Percentiles rank a stretch among this genome's conserved stretches.
phyloP scores from a whole-genome alignment of 2,888 invertebrate species.

The Drosophila koepferae region DNA sequence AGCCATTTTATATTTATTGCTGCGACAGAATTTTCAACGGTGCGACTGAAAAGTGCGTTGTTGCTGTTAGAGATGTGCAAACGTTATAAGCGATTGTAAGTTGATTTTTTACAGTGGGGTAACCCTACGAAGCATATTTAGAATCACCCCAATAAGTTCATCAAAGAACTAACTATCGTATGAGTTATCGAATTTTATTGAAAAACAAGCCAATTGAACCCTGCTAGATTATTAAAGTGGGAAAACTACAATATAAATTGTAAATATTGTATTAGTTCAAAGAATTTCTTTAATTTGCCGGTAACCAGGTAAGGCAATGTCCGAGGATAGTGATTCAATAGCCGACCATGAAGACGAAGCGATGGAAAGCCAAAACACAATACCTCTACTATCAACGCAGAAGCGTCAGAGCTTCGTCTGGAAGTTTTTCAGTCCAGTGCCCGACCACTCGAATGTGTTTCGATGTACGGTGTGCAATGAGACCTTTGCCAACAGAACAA shows the following conservation, averaged over 20 bases:
- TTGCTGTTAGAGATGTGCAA: slow-evolving; percentile 25
- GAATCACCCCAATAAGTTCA: not conserved
- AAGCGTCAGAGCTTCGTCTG: slow-evolving; percentile 70
- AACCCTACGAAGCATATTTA: not conserved
- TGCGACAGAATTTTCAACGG: slow-evolving; percentile 27
- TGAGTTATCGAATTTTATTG: slow-evolving; percentile 31
- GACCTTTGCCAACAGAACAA: slow-evolving; percentile 66
- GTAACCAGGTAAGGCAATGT: slow-evolving; percentile 18
- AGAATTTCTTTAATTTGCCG: not conserved
- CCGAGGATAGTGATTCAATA: slow-evolving; percentile 43
- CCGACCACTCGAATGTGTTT: slow-evolving; percentile 48
- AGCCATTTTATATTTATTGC: slow-evolving; percentile 42
- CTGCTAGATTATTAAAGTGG: slow-evolving; percentile 32
- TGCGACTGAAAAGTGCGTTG: slow-evolving; percentile 29
- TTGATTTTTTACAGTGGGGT: not conserved
- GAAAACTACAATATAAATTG: slow-evolving; percentile 31
- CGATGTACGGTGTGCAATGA: slow-evolving; percentile 70
- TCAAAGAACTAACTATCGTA: slow-evolving; percentile 1
- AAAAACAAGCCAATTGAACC: slow-evolving; percentile 26
- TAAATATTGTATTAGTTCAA: slow-evolving; percentile 20
- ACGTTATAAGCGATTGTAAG: slow-evolving; percentile 10
- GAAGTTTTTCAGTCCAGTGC: slow-evolving; percentile 66
- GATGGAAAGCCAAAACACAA: slow-evolving; percentile 37
- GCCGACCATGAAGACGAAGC: slow-evolving; percentile 39
- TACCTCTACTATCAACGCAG: slow-evolving; percentile 22